phyloP scores from a whole-genome alignment of 53 echinoderm and acorn worm species.

The Zoroaster sp. region DNA sequence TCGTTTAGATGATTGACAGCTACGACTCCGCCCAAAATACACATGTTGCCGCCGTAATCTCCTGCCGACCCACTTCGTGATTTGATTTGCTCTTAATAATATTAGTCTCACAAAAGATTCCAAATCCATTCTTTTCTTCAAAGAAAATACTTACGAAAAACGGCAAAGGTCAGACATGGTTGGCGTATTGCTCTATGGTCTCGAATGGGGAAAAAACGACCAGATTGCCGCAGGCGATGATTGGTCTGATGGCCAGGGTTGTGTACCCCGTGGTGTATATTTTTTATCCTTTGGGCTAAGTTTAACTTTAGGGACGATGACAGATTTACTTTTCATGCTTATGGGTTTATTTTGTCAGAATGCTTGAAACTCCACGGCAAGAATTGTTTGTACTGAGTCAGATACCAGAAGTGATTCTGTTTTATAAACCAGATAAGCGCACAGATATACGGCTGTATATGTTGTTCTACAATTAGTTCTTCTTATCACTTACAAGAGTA shows the following conservation, averaged over 20 bases:
- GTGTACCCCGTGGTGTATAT: neutral
- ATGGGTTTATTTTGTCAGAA: too few relatives aligned
- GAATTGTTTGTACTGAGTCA: too few relatives aligned
- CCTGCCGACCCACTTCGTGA: neutral
- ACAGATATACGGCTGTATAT: too few relatives aligned
- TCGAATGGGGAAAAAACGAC: neutral
- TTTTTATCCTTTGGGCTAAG: too few relatives aligned
- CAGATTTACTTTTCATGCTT: too few relatives aligned
- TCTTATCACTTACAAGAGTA: neutral
- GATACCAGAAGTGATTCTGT: too few relatives aligned
- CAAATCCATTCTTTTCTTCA: neutral
- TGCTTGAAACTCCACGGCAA: too few relatives aligned
- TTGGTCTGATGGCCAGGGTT: neutral
- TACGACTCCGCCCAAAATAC: neutral
- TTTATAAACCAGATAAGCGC: slow-evolving; percentile 1
- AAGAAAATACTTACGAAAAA: neutral
- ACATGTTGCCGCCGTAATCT: neutral
- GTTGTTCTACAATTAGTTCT: neutral
- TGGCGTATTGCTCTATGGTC: neutral
- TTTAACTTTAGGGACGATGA: too few relatives aligned
- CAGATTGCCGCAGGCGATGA: neutral
- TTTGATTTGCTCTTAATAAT: neutral
- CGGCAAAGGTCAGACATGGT: neutral
- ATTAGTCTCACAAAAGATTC: neutral
- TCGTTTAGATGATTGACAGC: too few relatives aligned